Evolutionary conservation across 37 sponge, comb jelly and placozoan genomes (phyloP).

Genomic region (Halichondria panicea): DNA sequence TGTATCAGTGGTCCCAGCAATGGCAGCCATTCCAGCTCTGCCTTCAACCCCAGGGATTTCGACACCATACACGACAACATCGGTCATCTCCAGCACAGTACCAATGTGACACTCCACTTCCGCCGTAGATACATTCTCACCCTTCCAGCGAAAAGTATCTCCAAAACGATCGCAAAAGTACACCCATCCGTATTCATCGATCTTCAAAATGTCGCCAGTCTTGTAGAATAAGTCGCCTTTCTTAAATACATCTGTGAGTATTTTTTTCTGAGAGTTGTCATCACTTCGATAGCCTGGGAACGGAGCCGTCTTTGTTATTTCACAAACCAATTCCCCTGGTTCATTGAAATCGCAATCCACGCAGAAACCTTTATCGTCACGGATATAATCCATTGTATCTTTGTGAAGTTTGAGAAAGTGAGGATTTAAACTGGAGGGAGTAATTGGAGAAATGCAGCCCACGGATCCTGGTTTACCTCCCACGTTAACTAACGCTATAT

Average conservation of each 20-base stretch:
- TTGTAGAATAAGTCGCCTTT: conserved; percentile 68
- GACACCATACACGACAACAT: conserved; percentile 85
- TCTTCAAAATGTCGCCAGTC: conserved; percentile 75
- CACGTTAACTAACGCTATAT: conserved; percentile 33
- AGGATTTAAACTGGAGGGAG: too few relatives aligned
- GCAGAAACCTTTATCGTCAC: conserved; percentile 69
- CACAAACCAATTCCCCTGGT: conserved; percentile 67
- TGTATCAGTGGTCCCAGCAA: conserved; percentile 44
- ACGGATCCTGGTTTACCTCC: conserved; percentile 50
- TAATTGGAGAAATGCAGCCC: conserved; percentile 41
- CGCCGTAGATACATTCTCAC: conserved; percentile 91
- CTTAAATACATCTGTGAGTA: conserved; percentile 49
- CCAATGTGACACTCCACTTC: conserved; percentile 78
- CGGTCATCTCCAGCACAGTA: conserved; percentile 42
- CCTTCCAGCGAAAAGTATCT: conserved; percentile 95
- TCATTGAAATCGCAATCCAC: conserved; percentile 48
- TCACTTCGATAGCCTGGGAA: conserved; percentile 59
- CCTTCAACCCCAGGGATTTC: conserved; percentile 84
- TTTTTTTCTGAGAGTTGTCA: too few relatives aligned
- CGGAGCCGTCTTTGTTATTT: conserved; percentile 3
- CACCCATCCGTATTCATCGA: conserved; percentile 77
- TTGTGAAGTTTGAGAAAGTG: too few relatives aligned
- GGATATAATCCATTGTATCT: conserved; percentile 51
- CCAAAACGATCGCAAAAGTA: conserved; percentile 90
- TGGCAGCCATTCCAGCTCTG: conserved; percentile 86